Evolutionary conservation across 2,797 vertebrate genomes (phyloP), one percentile per base, ranked within the genome.

Genomic region (Lophius americanus): DNA sequence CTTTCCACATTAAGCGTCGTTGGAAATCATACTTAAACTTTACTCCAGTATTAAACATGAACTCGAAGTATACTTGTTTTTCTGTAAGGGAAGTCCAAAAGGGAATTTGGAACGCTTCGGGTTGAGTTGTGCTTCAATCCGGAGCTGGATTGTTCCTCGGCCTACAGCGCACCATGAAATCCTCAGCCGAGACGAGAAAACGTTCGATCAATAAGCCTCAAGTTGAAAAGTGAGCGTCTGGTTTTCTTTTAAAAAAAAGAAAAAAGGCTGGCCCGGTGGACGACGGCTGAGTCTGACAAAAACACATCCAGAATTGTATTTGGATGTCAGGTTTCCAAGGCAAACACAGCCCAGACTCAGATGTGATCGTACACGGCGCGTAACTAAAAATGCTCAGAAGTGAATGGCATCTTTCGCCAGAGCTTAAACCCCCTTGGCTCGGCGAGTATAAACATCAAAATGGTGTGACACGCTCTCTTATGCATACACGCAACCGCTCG

Each of bases 271-370:
- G 68, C 61, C 62, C 64, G 33, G 65, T 55, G 51, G 56, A 47
- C 42, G 59, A 73, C 61, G 55, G 55, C 63, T 80, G 83, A 70
- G 76, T 85, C 81, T 85, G 84, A 89, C 82, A 82, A 85, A 90
- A 90, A 87, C 73, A 88, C 78, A 78, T 83, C 76, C 84, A 88
- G 77, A 87, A 87, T 86, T 84, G 70, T 84, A 84, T 90, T 86
- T 88, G 79, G 69, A 85, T 88, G 85, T 83, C 12, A 9, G 70
- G 64, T 81, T 87, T 90, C 82, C 77, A 87, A 88, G 82, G 78
- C 88, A 90, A 90, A 91, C 83, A 83, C 70, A 65, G 68, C 82
- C 81, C 73, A 73, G 60, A 82, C 79, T 86, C 81, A 84, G 78
- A 91, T 83, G 77, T 65, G 79, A 89, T 88, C 80, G 69, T 46